phyloP scores from a whole-genome alignment of 2,797 vertebrate species.

The Gymnodraco acuticeps region DNA sequence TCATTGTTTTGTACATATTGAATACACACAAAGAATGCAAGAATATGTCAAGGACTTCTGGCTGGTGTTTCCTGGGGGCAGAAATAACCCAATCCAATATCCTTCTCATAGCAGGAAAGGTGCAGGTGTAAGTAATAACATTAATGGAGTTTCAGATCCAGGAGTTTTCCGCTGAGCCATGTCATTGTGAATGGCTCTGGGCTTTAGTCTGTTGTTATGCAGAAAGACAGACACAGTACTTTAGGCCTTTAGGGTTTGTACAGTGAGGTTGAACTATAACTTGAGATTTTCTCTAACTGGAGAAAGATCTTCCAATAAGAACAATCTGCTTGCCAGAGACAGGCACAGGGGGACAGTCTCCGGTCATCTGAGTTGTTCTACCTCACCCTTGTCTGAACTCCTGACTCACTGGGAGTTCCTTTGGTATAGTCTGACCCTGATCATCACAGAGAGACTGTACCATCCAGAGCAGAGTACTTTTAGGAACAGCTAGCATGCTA shows the following conservation, averaged over 20 bases:
- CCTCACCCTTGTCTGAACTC: conserved; percentile 21
- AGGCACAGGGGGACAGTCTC: conserved; percentile 26
- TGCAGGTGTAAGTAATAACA: conserved; percentile 1
- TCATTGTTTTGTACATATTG: neutral
- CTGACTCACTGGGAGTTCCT: conserved; percentile 14
- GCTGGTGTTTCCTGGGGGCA: neutral
- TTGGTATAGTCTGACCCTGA: neutral
- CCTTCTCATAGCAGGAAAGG: neutral
- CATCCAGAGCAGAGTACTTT: neutral
- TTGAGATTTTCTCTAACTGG: conserved; percentile 1
- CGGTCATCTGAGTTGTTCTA: conserved; percentile 16
- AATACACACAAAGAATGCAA: neutral
- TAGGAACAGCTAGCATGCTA: too few species aligned
- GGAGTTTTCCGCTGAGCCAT: neutral
- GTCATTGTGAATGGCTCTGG: neutral
- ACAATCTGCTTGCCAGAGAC: conserved; percentile 5
- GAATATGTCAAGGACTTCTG: neutral
- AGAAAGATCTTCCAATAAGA: conserved; percentile 13
- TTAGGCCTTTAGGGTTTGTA: conserved; percentile 8
- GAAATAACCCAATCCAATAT: conserved; percentile 2
- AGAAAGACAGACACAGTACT: neutral
- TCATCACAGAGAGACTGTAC: neutral
- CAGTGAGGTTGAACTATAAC: conserved; percentile 10
- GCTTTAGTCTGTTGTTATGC: neutral
- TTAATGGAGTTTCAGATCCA: conserved; percentile 1